A percentile compares a stretch with the other conserved stretches of the same genome.
phyloP scores from a whole-genome alignment of 2,797 vertebrate species.

The Macrochelys suwanniensis region DNA sequence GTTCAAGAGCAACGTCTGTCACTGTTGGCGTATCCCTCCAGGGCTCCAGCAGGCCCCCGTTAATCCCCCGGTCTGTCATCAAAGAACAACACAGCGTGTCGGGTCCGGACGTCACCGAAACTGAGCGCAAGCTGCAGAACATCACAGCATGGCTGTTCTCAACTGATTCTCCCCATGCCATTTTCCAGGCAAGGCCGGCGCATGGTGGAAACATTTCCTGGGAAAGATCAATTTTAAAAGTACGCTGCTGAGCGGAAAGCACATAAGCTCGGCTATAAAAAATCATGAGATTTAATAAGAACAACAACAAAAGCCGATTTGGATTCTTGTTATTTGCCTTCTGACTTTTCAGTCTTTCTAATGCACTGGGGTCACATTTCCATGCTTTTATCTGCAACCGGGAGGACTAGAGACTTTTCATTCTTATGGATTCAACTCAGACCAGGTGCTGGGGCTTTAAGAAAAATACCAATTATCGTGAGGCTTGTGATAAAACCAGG shows the following conservation, averaged over 20 bases:
- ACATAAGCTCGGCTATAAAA: background rate
- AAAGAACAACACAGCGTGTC: background rate
- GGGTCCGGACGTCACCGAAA: background rate
- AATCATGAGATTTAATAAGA: background rate
- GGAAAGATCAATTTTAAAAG: background rate
- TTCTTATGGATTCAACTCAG: background rate
- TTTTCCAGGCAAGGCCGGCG: background rate
- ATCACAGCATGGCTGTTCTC: background rate
- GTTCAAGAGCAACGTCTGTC: background rate
- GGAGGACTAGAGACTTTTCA: background rate
- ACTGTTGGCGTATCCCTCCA: background rate
- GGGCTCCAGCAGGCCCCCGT: background rate
- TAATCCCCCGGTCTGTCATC: background rate
- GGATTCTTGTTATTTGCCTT: background rate
- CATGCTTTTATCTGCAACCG: background rate
- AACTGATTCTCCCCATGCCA: background rate
- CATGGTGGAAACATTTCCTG: background rate
- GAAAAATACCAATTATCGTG: background rate
- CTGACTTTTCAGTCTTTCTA: background rate
- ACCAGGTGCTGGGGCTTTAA: background rate
- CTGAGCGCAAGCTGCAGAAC: background rate
- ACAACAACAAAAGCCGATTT: background rate
- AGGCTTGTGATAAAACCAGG: background rate
- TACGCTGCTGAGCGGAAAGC: background rate
- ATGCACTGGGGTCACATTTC: background rate